Base-by-base conservation (phyloP, 2,797 vertebrate genomes). In the Rhinichthys osculus region DNA sequence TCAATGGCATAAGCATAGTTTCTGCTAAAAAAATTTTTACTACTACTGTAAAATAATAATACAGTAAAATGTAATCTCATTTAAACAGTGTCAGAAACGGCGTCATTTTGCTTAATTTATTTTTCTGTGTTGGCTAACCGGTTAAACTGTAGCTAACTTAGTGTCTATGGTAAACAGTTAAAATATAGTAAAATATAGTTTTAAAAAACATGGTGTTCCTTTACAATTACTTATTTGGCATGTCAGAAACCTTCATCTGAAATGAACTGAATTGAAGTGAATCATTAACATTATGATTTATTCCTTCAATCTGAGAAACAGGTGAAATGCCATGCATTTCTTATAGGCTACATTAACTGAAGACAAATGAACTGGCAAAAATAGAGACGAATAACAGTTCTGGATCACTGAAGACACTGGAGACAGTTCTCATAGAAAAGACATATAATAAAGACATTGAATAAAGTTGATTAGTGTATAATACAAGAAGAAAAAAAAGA, bases 241-340 rank as follows among this genome's bases (percentile, higher is more conserved):
- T 23, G 7, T 14, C 35, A 42, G 5, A 44, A 72, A 44, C 13
- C 27, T 47, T 9, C 14, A 64, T 44, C 16, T 67, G 1, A 66
- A 67, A 44, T 47, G 5, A 67, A 33, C 47, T 38, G 35, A 6
- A 38, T 38, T 38, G 5, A 38, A 38, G 13, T 40, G 4, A 54
- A 70, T 81, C 19, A 54, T 69, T 67, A 44, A 50, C 59, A 23
- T 21, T 54, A 69, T 16, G 8, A n/a, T 81, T 67, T 67, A 80
- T 54, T 70, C 47, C 47, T 38, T 69, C 8, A 35, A 42, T 66
- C 42, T 33, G 42, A 47, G 62, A 38, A 54, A 70, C 17, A 54
- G 50, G 50, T 81, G 10, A 70, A 35, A 23, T 11, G 47, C 13
- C 19, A 33, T 70, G 64, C 9, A 70, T 69, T 40, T 70, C 4